phyloP scores from a whole-genome alignment of 2,888 invertebrate species.

The Harpalus rufipes region DNA sequence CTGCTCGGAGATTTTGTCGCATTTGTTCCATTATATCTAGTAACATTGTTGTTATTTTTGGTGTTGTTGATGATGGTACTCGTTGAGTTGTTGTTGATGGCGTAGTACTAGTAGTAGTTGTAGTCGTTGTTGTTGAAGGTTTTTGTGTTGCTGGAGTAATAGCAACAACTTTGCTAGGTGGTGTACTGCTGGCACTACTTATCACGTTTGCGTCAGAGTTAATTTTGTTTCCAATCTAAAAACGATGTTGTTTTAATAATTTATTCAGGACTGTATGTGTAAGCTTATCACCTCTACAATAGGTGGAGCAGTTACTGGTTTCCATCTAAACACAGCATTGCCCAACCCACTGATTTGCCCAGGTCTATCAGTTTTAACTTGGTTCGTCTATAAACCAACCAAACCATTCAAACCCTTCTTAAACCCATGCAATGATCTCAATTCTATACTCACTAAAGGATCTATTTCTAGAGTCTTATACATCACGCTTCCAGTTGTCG shows the following conservation, averaged over 20 bases:
- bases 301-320: conserved; percentile 69
- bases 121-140: conserved; percentile 63
- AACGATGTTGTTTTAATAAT: conserved; percentile 17
- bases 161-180: conserved; percentile 43
- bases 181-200: conserved; percentile 62
- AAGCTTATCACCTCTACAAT: conserved; percentile 40
- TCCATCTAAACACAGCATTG: conserved; percentile 71
- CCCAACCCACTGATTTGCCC: conserved; percentile 73
- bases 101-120: conserved; percentile 68
- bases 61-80: conserved; percentile 61
- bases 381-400: conserved; percentile 78
- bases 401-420: conserved; percentile 16
- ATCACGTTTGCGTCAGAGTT: conserved; percentile 69
- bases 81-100: conserved; percentile 67
- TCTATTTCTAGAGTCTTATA: conserved; percentile 81
- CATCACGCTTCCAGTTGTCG: conserved; percentile 46
- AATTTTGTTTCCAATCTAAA: conserved; percentile 70
- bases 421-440: background rate
- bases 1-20: conserved; percentile 67
- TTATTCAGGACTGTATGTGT: background rate
- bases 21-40: conserved; percentile 72
- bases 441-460: conserved; percentile 79
- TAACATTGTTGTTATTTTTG: conserved; percentile 71
- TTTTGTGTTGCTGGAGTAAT: conserved; percentile 69
- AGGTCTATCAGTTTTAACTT: conserved; percentile 79